Conservation (phyloP, 2,888 invertebrate genomes). For the Papilio protenor region DNA sequence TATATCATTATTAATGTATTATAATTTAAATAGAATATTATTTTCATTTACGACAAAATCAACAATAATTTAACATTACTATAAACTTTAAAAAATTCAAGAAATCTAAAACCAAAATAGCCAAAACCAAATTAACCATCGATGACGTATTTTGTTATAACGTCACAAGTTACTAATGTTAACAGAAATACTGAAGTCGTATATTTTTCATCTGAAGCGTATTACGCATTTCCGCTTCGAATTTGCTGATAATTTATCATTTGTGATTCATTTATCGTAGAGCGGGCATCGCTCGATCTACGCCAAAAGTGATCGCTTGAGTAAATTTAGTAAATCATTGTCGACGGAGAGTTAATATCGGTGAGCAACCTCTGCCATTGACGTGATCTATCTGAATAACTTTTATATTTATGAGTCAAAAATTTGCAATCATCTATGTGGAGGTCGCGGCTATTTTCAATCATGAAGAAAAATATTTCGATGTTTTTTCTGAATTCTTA, state of each 20-base stretch:
- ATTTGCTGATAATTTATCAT: constrained; percentile 23
- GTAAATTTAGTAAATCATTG: constrained; percentile 28
- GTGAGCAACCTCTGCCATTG: constrained; percentile 9
- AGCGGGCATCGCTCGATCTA: constrained; percentile 16
- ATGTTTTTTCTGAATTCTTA: background rate
- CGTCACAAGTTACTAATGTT: constrained; percentile 31
- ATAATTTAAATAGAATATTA: too few species aligned
- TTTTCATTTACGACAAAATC: background rate
- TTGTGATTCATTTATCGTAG: constrained; percentile 12
- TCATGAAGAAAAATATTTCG: background rate
- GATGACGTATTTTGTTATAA: background rate
- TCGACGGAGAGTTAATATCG: constrained; percentile 6
- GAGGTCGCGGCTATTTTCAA: background rate
- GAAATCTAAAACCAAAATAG: background rate
- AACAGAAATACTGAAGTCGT: background rate
- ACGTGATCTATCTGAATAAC: constrained; percentile 1
- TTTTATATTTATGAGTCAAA: constrained; percentile 14
- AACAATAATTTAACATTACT: too few species aligned
- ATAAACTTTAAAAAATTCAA: too few species aligned
- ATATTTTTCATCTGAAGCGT: constrained; percentile 16
- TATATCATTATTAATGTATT: too few species aligned
- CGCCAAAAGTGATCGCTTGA: constrained; percentile 18
- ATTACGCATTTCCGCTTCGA: constrained; percentile 19
- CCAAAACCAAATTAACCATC: background rate
- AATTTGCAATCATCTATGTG: background rate